phyloP scores from a whole-genome alignment of 2,113 vertebrate species.

The Calyptommatus sinebrachiatus region DNA sequence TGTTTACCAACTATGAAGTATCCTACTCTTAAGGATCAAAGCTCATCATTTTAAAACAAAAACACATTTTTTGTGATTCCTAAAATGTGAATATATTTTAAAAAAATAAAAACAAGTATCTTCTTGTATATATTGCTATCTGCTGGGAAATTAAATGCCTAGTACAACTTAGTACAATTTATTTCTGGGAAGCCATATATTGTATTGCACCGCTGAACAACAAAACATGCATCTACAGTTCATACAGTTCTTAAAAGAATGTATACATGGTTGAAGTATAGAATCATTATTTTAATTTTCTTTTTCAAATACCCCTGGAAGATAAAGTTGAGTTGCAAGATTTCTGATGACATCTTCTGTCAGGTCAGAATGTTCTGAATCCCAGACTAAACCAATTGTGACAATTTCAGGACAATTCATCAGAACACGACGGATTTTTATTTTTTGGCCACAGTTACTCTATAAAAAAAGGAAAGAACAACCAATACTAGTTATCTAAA shows the following conservation, averaged over 20 bases:
- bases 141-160: background rate
- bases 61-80: background rate
- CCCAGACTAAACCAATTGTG: slow-evolving; percentile 94
- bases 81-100: background rate
- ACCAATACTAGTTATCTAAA: background rate
- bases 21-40: background rate
- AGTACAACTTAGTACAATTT: background rate
- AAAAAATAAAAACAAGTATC: background rate
- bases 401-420: slow-evolving; percentile 98
- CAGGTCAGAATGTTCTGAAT: slow-evolving; percentile 92
- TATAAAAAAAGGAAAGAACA: slow-evolving; percentile 49
- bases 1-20: background rate
- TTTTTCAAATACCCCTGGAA: slow-evolving; percentile 81
- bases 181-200: background rate
- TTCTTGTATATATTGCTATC: background rate
- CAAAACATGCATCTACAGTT: background rate
- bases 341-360: slow-evolving; percentile 89
- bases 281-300: background rate
- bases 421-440: slow-evolving; percentile 91
- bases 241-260: background rate
- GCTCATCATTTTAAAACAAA: too few species aligned
- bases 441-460: slow-evolving; percentile 95
- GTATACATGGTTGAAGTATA: background rate
- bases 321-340: slow-evolving; percentile 83
- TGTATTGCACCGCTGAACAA: background rate